Conservation (phyloP, 2,888 invertebrate genomes). For the Mesorhabditis sp. region DNA sequence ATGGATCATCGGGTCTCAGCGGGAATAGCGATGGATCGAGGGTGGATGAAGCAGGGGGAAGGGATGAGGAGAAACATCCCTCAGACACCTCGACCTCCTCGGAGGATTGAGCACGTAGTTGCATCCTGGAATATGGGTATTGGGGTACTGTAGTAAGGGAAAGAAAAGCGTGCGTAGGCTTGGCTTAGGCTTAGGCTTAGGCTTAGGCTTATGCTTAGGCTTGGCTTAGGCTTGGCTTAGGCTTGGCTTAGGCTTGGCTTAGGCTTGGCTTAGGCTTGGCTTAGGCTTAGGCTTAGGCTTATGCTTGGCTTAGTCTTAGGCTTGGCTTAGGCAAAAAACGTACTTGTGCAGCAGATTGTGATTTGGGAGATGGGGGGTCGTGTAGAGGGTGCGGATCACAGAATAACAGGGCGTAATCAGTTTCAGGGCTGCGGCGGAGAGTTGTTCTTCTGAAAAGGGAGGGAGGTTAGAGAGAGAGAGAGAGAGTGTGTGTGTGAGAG, state of each 20-base stretch:
- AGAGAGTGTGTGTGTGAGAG: no score
- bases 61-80: conserved; percentile 5
- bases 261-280: conserved; percentile 10
- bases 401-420: conserved; percentile 32
- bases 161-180: neutral
- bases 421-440: conserved; percentile 27
- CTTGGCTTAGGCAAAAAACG: neutral
- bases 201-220: no score
- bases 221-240: no score
- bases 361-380: conserved; percentile 38
- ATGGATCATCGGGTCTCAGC: conserved; percentile 10
- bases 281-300: neutral
- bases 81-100: conserved; percentile 13
- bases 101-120: no score
- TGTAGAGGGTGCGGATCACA: conserved; percentile 33
- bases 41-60: conserved; percentile 21
- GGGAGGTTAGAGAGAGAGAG: no score
- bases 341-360: conserved; percentile 34
- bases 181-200: no score
- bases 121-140: neutral
- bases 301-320: neutral
- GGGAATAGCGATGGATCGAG: conserved; percentile 18
- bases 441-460: neutral
- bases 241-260: neutral
- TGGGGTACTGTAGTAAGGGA: neutral